These are phyloP conservation scores for Andricus curvator DNA, from an alignment of 2,888 invertebrate genomes.

Conservation along the genomic window DNA sequence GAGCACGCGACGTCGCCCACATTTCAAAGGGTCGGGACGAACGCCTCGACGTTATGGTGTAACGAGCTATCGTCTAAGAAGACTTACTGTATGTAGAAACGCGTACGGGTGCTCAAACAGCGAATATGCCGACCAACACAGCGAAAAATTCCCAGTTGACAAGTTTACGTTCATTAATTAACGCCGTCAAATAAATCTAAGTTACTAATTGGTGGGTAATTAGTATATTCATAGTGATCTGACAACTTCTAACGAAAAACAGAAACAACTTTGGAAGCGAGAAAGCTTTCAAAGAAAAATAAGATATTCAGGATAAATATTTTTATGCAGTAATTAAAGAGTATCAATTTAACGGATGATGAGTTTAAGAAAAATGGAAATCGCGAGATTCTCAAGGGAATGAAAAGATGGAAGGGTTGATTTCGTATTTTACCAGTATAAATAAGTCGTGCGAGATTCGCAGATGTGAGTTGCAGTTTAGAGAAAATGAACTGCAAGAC, in stretches of 20 bases:
- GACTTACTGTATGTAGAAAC: constrained; percentile 50
- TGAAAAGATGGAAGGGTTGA: constrained; percentile 49
- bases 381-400: constrained; percentile 49
- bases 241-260: constrained; percentile 40
- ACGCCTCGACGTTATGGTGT: constrained; percentile 56
- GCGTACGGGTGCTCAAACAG: constrained; percentile 9
- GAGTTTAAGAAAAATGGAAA: constrained; percentile 39
- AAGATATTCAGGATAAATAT: constrained; percentile 33
- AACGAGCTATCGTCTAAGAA: constrained; percentile 63
- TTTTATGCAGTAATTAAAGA: not conserved
- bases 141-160: constrained; percentile 45
- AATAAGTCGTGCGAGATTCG: constrained; percentile 55
- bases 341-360: constrained; percentile 1
- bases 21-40: constrained; percentile 51
- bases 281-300: constrained; percentile 5
- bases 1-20: constrained; percentile 47
- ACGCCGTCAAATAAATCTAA: constrained; percentile 72
- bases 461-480: constrained; percentile 48
- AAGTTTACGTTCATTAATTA: constrained; percentile 74
- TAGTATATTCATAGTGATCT: constrained; percentile 72
- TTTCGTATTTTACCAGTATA: constrained; percentile 48
- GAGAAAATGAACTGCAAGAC: constrained; percentile 39
- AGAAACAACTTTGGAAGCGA: not conserved
- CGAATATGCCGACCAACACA: not conserved
- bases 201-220: constrained; percentile 76